Evolutionary conservation across 2,113 vertebrate genomes (phyloP).

Genomic region (Pelobates fuscus): DNA sequence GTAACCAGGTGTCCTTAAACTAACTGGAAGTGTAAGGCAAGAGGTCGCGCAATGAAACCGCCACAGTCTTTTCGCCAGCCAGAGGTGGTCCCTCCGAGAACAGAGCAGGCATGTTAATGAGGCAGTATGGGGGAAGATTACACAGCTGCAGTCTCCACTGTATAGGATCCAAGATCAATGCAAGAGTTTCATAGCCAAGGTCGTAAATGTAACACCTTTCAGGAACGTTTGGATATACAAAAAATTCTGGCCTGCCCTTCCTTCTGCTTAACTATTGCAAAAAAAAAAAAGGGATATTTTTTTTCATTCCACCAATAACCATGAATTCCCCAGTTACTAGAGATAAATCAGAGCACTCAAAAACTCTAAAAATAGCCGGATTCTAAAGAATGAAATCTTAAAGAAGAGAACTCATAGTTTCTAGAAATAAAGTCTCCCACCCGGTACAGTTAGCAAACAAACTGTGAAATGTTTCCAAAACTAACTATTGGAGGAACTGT

Average conservation of each 20-base stretch:
- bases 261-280: conserved; percentile 9
- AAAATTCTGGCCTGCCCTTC: neutral
- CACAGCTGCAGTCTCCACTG: conserved; percentile 44
- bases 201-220: conserved; percentile 50
- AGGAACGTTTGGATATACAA: conserved; percentile 32
- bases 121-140: conserved; percentile 37
- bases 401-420: conserved; percentile 1
- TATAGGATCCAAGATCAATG: conserved; percentile 47
- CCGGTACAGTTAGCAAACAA: too few species aligned
- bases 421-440: too few species aligned
- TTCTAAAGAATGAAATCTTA: neutral
- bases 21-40: conserved; percentile 12
- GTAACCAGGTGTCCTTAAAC: conserved; percentile 27
- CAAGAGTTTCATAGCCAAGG: conserved; percentile 35
- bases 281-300: conserved; percentile 26
- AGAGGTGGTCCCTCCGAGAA: conserved; percentile 47
- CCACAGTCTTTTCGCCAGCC: conserved; percentile 19
- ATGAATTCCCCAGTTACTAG: conserved; percentile 8
- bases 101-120: conserved; percentile 47
- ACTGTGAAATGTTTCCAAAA: too few species aligned
- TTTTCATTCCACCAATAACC: conserved; percentile 6
- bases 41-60: conserved; percentile 3
- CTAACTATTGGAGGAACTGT: too few species aligned
- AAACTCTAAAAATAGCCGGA: conserved; percentile 21
- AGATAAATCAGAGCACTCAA: conserved; percentile 24